phyloP scores from a whole-genome alignment of 1,140 invertebrate species.

The Anadara kagoshimensis region DNA sequence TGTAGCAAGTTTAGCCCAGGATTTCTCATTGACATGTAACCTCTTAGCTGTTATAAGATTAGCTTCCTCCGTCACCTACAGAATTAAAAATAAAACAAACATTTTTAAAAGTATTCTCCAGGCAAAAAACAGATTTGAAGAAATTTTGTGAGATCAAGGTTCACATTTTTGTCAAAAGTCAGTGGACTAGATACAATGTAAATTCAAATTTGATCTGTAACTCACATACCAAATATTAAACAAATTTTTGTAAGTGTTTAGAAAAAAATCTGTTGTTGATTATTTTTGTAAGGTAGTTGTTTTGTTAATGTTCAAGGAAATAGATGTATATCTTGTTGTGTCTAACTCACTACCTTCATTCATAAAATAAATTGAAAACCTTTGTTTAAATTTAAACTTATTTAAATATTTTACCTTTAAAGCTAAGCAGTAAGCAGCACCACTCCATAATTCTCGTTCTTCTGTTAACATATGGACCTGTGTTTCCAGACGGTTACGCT shows the following conservation, averaged over 20 bases:
- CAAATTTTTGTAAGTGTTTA: too few species aligned
- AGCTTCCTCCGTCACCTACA: slow-evolving; percentile 70
- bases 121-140: too few species aligned
- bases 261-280: too few species aligned
- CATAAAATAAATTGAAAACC: not conserved
- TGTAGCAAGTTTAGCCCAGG: slow-evolving; percentile 70
- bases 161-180: too few species aligned
- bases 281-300: too few species aligned
- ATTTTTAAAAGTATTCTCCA: not conserved
- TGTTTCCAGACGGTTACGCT: slow-evolving; percentile 68
- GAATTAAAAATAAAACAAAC: slow-evolving; percentile 5
- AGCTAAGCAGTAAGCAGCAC: slow-evolving; percentile 70
- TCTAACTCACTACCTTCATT: too few species aligned
- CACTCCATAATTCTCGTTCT: slow-evolving; percentile 73
- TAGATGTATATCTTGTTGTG: too few species aligned
- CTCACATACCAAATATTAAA: too few species aligned
- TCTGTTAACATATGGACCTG: slow-evolving; percentile 66
- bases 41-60: slow-evolving; percentile 69
- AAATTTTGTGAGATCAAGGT: too few species aligned
- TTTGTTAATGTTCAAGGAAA: too few species aligned
- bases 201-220: too few species aligned
- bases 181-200: too few species aligned
- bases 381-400: not conserved
- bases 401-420: slow-evolving; percentile 61
- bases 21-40: slow-evolving; percentile 69